These are phyloP conservation scores for Scolopax bukidnonensis DNA, from an alignment of 2,797 vertebrate genomes.

Conservation along the genomic window DNA sequence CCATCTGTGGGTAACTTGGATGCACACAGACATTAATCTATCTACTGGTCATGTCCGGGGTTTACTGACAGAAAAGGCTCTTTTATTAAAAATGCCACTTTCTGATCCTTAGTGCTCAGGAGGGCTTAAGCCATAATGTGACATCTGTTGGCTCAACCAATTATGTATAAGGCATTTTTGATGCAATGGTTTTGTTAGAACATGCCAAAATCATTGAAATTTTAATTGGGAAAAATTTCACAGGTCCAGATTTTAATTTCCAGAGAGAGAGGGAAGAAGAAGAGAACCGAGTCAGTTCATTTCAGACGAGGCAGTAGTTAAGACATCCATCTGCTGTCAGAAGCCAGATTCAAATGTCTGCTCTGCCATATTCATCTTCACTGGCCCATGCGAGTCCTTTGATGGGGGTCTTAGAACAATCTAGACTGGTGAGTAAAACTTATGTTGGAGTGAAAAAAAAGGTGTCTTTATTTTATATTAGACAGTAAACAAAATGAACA, in stretches of 20 bases:
- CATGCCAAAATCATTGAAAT: constrained; percentile 64
- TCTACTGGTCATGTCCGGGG: constrained; percentile 57
- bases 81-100: constrained; percentile 70
- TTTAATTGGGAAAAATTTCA: constrained; percentile 67
- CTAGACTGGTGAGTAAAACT: neutral
- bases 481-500: neutral
- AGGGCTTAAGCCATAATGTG: constrained; percentile 68
- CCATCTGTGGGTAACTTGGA: constrained; percentile 66
- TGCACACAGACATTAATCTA: constrained; percentile 53
- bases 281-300: constrained; percentile 19
- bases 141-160: constrained; percentile 66
- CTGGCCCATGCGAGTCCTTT: neutral
- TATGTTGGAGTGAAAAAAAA: neutral
- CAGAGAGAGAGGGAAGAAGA: constrained; percentile 22
- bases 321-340: constrained; percentile 56
- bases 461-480: neutral
- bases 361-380: neutral
- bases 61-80: constrained; percentile 57
- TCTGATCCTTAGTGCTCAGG: constrained; percentile 65
- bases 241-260: constrained; percentile 66
- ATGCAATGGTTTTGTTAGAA: constrained; percentile 60
- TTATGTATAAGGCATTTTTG: constrained; percentile 58
- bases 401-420: neutral
- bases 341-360: neutral
- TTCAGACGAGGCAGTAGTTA: constrained; percentile 49